Conservation (phyloP, 2,113 vertebrate species). For the Lipotes vexillifer region DNA sequence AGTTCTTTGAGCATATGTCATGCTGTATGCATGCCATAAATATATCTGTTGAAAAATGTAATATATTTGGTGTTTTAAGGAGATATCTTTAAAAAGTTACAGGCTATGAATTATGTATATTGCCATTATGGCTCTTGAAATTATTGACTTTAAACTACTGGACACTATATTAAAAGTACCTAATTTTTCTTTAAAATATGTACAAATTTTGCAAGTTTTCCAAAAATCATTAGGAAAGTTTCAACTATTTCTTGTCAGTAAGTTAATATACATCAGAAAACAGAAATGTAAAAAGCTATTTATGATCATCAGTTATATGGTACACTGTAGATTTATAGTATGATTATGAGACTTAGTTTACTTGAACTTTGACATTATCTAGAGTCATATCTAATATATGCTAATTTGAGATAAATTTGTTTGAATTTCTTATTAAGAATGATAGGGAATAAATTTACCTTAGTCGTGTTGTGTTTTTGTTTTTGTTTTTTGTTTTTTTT, state of each 20-base stretch:
- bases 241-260: not conserved
- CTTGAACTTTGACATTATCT: not conserved
- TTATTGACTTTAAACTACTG: not conserved
- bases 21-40: not conserved
- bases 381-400: not conserved
- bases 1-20: not conserved
- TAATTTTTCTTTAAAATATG: not conserved
- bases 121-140: not conserved
- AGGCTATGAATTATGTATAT: not conserved
- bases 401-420: not conserved
- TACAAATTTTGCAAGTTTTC: not conserved
- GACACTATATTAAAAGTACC: not conserved
- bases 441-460: not conserved
- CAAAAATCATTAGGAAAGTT: not conserved
- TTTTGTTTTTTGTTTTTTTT: not conserved
- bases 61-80: not conserved
- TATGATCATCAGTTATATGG: not conserved
- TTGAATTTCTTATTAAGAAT: not conserved
- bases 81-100: not conserved
- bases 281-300: not conserved
- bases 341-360: not conserved
- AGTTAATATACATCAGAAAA: not conserved
- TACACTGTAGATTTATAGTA: not conserved
- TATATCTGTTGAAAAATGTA: not conserved
- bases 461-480: not conserved